A percentile compares a stretch with the other conserved stretches of the same genome.
Evolutionary conservation across 2,113 vertebrate genomes (phyloP).

Genomic region (Archocentrus centrarchus): DNA sequence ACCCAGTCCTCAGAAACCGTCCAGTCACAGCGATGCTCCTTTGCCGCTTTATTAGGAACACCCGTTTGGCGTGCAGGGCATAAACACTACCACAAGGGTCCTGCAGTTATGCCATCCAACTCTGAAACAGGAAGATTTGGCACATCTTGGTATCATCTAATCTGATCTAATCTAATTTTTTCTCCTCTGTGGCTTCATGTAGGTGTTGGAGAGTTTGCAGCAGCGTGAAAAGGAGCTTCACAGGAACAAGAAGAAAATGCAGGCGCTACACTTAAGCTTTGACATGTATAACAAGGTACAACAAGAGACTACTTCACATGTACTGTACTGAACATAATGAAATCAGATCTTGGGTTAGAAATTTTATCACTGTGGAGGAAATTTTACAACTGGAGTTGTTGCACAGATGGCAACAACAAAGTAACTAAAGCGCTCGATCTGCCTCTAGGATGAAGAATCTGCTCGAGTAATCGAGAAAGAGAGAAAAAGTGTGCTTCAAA

Average conservation of each 20-base stretch:
- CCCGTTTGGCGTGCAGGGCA: too few species aligned
- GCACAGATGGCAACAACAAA: background rate
- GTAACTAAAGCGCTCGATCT: background rate
- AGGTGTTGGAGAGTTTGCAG: conserved; percentile 71
- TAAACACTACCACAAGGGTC: too few species aligned
- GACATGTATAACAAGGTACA: conserved; percentile 81
- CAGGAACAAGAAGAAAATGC: conserved; percentile 41
- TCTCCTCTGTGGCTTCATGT: conserved; percentile 6
- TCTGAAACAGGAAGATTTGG: too few species aligned
- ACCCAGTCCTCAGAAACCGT: too few species aligned
- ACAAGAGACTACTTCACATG: background rate
- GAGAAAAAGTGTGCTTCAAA: conserved; percentile 14
- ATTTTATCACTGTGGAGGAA: too few species aligned
- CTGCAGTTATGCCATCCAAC: too few species aligned
- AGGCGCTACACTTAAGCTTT: conserved; percentile 53
- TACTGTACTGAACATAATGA: too few species aligned
- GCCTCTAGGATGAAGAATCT: conserved; percentile 47
- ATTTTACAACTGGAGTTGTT: too few species aligned
- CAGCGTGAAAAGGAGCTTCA: conserved; percentile 56
- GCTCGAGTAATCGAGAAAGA: conserved; percentile 48
- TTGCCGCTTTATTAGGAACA: too few species aligned
- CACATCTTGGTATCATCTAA: too few species aligned
- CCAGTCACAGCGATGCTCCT: too few species aligned
- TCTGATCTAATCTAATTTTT: background rate
- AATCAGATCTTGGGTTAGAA: too few species aligned